These are phyloP conservation scores for Aradus depressus DNA, from an alignment of 2,888 invertebrate species.

Conservation along the genomic window DNA sequence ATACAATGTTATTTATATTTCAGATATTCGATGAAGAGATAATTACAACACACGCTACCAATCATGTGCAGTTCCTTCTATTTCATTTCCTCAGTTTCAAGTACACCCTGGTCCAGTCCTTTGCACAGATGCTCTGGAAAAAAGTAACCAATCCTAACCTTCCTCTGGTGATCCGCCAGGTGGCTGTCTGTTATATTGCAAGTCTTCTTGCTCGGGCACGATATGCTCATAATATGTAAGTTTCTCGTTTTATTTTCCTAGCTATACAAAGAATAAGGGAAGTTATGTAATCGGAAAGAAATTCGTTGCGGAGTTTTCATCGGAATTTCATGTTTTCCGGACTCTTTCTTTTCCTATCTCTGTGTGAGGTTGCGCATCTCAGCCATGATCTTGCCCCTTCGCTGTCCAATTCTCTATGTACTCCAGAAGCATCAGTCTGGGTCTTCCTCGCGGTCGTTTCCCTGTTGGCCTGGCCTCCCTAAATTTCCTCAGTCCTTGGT, in stretches of 20 bases:
- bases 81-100: conserved; percentile 63
- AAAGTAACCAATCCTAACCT: conserved; percentile 56
- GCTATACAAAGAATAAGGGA: too few species aligned
- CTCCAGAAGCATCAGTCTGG: conserved; percentile 2
- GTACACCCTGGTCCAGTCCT: conserved; percentile 47
- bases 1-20: not conserved
- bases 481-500: conserved; percentile 1
- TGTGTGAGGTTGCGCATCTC: conserved; percentile 26
- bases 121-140: conserved; percentile 60
- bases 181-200: conserved; percentile 60
- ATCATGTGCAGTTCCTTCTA: conserved; percentile 65
- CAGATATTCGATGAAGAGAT: conserved; percentile 56
- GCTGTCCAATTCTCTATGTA: too few species aligned
- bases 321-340: too few species aligned
- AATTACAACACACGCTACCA: conserved; percentile 69
- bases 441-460: conserved; percentile 5
- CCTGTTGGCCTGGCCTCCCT: conserved; percentile 1
- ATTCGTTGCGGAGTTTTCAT: too few species aligned
- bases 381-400: too few species aligned
- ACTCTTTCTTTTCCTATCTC: not conserved
- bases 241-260: too few species aligned
- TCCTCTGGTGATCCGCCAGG: conserved; percentile 52
- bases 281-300: too few species aligned
- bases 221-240: conserved; percentile 50
- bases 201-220: conserved; percentile 60